Evolutionary conservation across 2,888 invertebrate genomes (phyloP), one percentile per base, ranked within the genome.

Genomic region (Didymodactylos carnosus): DNA sequence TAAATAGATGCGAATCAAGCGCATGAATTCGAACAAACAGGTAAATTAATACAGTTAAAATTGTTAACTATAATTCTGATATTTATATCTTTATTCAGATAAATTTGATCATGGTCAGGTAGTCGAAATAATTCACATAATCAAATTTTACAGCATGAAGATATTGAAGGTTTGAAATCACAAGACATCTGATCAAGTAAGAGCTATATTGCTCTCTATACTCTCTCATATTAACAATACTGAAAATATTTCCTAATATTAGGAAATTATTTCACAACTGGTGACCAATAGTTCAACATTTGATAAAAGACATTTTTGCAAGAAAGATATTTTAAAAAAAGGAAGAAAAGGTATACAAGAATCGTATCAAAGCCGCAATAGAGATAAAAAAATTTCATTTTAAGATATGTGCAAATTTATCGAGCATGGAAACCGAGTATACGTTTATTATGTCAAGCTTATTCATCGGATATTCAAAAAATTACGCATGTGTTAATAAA

Each of bases 211-310:
- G n/a, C n/a, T n/a, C n/a, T n/a, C n/a, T n/a, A n/a, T n/a, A n/a
- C n/a, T n/a, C n/a, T n/a, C n/a, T n/a, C n/a, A n/a, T n/a, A n/a
- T n/a, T n/a, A n/a, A n/a, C n/a, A n/a, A n/a, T n/a, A n/a, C n/a
- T n/a, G n/a, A n/a, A n/a, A n/a, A n/a, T n/a, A n/a, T n/a, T n/a
- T n/a, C n/a, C n/a, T n/a, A n/a, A n/a, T n/a, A n/a, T n/a, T n/a
- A n/a, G n/a, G n/a, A n/a, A 79, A 92, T 95, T 77, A 89, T 95
- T 8, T 90, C 88, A 76, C 89, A 90, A 73, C 86, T 97, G 19
- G 90, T 95, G 71, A 90, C 89, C 76, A 94, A 94, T 81, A 95
- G 94, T 23, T 89, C 88, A 77, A 92, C 94, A 0, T 97, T 95
- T 82, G 87, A 87, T 39, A 78, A 88, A 74, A 94, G 94, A 86